Base-by-base conservation (phyloP, 1,140 invertebrate species). In the Chlorops oryzae region DNA sequence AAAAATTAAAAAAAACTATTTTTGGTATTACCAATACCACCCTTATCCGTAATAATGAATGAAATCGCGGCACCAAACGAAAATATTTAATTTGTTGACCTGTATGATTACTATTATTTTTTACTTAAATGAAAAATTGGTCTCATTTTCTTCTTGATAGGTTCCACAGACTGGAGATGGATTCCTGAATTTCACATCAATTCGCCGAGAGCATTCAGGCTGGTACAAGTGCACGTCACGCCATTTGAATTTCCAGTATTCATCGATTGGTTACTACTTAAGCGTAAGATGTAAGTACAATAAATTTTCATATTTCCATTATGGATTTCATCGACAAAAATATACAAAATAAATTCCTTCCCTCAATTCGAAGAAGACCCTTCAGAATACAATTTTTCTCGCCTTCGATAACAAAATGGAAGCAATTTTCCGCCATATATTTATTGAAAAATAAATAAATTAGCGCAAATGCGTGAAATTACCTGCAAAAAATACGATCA, bases 191-290 rank as follows among this genome's bases (percentile, higher is more conserved):
- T 92, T 91, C 75, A 83, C 82, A 40, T 79, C 82, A 55, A 85
- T 91, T 59, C 78, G 78, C 45, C 76, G 82, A 20, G 79, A 83
- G 50, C 86, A 92, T 73, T 86, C 83, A 56, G 89, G 89, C 57
- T 92, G 89, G 90, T 92, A 93, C 75, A 87, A 90, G 67, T 93
- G 89, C 74, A 84, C 86, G 22, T 87, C 87, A 39, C 78, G 83
- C 41, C 88, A 92, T 77, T 77, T 85, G 56, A 80, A 89, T 58
- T 85, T 86, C 10, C 81, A 86, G 65, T 92, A 89, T 75, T 87
- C 86, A 48, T 90, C 87, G 60, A 91, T 92, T 61, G 89, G 88
- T 50, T 92, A 92, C 75, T 91, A 87, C 67, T 81, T 93, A 49
- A 90, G 90, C 65, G 86, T 92, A 50, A 75, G 88, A 73, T 82